Percentiles rank a stretch among this genome's conserved stretches.
Conservation (phyloP, 2,113 vertebrate species). For the Dascyllus trimaculatus region DNA sequence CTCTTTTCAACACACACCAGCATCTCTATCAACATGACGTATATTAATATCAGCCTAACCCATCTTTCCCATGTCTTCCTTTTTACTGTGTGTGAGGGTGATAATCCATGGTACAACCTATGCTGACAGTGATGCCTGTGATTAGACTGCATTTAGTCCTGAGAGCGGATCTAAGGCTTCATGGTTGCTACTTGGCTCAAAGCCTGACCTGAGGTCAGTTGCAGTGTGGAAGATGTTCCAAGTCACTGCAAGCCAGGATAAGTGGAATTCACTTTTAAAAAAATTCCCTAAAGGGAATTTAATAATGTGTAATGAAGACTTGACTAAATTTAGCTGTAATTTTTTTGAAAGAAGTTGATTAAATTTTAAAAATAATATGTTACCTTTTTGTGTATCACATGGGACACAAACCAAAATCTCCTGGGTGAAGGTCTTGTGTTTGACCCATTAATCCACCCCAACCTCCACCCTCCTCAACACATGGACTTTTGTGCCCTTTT, state of each 20-base stretch:
- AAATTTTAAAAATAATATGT: too few relatives aligned
- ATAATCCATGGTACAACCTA: neutral
- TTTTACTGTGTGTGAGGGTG: neutral
- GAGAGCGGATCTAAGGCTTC: conserved; percentile 5
- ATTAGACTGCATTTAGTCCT: conserved; percentile 2
- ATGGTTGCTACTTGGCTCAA: neutral
- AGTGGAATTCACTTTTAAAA: neutral
- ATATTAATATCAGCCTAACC: neutral
- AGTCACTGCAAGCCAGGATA: too few relatives aligned
- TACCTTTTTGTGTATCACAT: too few relatives aligned
- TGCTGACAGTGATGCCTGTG: conserved; percentile 15
- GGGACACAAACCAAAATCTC: too few relatives aligned
- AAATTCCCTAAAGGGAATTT: too few relatives aligned
- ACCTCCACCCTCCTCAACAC: too few relatives aligned
- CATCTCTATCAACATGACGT: neutral
- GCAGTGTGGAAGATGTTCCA: conserved; percentile 6
- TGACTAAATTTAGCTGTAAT: too few relatives aligned
- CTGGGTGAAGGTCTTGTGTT: too few relatives aligned
- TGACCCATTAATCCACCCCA: too few relatives aligned
- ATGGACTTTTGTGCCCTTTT: too few relatives aligned
- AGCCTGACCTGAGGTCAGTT: conserved; percentile 37
- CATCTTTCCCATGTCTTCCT: neutral
- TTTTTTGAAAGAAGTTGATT: too few relatives aligned
- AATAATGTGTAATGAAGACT: too few relatives aligned
- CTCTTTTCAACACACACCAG: neutral